Base-by-base conservation (phyloP, 2,797 vertebrate species). In the Melanogrammus aeglefinus region DNA sequence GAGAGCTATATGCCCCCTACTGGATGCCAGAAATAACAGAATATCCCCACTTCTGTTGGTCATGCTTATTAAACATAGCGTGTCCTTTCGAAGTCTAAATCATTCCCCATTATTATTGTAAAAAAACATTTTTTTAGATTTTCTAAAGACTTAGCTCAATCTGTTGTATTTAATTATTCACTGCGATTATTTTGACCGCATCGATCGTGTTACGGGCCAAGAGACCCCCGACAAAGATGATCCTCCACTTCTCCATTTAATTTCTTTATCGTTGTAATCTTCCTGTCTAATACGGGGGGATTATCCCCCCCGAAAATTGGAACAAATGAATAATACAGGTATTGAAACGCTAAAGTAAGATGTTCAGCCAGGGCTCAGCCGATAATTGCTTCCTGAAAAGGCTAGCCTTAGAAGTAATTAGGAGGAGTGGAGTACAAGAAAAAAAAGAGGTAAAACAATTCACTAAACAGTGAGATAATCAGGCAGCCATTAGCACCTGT, bases 321-420 rank as follows among this genome's bases (percentile, higher is more conserved):
- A 85, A 83, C 77, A 88, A 84, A 87, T 82, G 76, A 88, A 90
- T 89, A 84, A 88, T 86, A 86, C 84, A 88, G 69, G 77, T 83
- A 83, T 71, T 84, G 83, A 86, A 88, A 83, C 85, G 41, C 86
- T 89, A 86, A 90, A 91, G 86, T 81, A 82, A 92, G 89, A 90
- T 87, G 75, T 91, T 88, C 84, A 82, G 81, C 91, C 89, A 83
- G 44, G 83, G 86, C 78, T 73, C 76, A 73, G 77, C 79, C 86
- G 82, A 91, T 92, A 91, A 91, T 92, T 92, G 89, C 90, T 91
- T 93, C 92, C 91, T 86, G n/a, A 79, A 91, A 90, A 89, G 81
- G 88, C 87, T 73, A 78, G 86, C 84, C 86, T 84, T 89, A 82
- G 79, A 88, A 90, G 88, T 90, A 91, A 90, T 91, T 91, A 91